Base-by-base conservation (phyloP, 2,113 vertebrate species). In the Fulica atra region DNA sequence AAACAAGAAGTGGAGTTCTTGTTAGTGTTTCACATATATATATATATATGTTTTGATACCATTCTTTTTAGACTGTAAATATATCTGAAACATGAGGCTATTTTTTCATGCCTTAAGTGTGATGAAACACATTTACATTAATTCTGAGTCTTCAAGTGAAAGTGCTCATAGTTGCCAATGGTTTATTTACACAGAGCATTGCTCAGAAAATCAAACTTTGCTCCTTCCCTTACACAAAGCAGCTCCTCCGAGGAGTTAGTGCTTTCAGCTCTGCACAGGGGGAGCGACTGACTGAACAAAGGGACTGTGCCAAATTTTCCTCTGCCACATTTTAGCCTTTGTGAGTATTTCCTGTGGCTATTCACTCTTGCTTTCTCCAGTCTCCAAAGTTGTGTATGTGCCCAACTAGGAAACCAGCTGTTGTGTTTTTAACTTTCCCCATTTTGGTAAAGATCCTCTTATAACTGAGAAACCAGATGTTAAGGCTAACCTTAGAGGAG, bases 111-210 rank as follows among this genome's bases (percentile, higher is more conserved):
- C 48, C 51, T 73, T 77, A 50, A 44, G n/a, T 81, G 46, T 3
- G 2, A 36, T 48, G n/a, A 53, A 26, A 70, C 20, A 65, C 1
- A 2, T 73, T 64, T 86, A 31, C 35, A 31, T 83, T 89, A 56
- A 93, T 89, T 94, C 88, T 86, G 66, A 89, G 36, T 31, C 53
- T 78, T 81, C 21, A 57, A 68, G n/a, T 85, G 68, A 29, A 92
- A 69, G 33, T 60, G 33, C 65, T 87, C 35, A 11, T 87, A 89
- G 79, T 28, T 86, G 29, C 56, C 70, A 80, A 51, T 53, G n/a
- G 50, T 40, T 42, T 78, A 54, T 86, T 88, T 86, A 54, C 35
- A 16, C 40, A 86, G 44, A 83, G 20, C 1, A 1, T 86, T 94
- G 61, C 28, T 94, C 78, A 68, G 73, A 33, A 89, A 93, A 78